Evolutionary conservation across 2,888 invertebrate genomes (phyloP), one percentile per base, ranked within the genome.

Genomic region (Pammene fasciana): DNA sequence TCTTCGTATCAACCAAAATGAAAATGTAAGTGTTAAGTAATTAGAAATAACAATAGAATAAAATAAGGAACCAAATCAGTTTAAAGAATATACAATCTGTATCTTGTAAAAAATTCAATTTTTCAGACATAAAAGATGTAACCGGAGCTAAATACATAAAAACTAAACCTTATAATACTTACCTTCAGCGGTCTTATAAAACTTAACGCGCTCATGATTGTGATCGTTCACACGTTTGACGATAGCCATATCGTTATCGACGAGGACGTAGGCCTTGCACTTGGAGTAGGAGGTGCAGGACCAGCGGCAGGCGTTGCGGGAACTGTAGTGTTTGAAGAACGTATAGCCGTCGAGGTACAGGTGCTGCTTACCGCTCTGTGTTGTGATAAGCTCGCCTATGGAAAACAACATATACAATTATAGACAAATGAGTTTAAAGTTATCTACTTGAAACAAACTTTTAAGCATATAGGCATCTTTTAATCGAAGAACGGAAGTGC

Each of bases 381-480:
- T 70, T n/a, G 71, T 75, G 13, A 82, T 78, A 62, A 75, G 77
- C 38, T 64, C 56, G 9, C 76, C 82, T 82, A 74, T 50, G 75
- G 0, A 4, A 11, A 46, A 55, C 18, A 56, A 26, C 50, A 43
- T 54, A 10, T 14, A 43, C 46, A 64, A 64, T 36, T 36, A 36
- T 36, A 7, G 36, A 7, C 36, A 4, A 36, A 7, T 36, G 36
- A 36, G 36, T 36, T 36, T 36, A 36, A 36, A 36, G n/a, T n/a
- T n/a, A n/a, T n/a, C n/a, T n/a, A n/a, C n/a, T n/a, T n/a, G n/a
- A n/a, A n/a, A n/a, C n/a, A n/a, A 26, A 26, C 26, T 3, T 26
- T 26, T 26, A 1, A 26, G 26, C 26, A 26, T 4, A 26, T 26
- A 3, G 1, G 1, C 26, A 26, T 26, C 1, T 3, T 26, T 1